Evolutionary conservation across 1,140 invertebrate species (phyloP).

Genomic region (Stegodyphus mimosarum): DNA sequence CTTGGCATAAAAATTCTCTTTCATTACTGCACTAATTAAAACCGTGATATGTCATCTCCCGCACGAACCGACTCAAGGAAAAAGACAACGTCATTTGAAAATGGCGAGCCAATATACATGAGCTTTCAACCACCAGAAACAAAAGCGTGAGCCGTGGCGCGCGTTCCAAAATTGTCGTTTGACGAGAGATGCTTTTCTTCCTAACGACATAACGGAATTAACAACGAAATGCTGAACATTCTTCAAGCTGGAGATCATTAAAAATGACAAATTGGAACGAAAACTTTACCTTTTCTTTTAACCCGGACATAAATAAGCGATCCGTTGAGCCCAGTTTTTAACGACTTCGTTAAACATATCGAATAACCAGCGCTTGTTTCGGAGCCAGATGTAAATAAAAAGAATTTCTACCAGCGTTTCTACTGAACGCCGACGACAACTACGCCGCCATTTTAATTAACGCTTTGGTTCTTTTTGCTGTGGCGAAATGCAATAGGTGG

Average conservation of each 20-base stretch:
- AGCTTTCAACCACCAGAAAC: slow-evolving; percentile 9
- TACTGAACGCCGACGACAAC: background rate
- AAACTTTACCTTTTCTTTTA: slow-evolving; percentile 51
- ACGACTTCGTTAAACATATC: slow-evolving; percentile 55
- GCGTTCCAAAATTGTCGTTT: slow-evolving; percentile 38
- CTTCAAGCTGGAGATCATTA: slow-evolving; percentile 52
- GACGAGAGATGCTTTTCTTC: slow-evolving; percentile 31
- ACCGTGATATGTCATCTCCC: slow-evolving; percentile 14
- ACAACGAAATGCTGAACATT: slow-evolving; percentile 42
- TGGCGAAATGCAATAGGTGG: slow-evolving; percentile 35
- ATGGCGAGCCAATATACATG: slow-evolving; percentile 25
- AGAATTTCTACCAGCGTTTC: slow-evolving; percentile 10
- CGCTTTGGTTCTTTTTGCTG: slow-evolving; percentile 34
- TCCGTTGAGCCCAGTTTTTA: slow-evolving; percentile 45
- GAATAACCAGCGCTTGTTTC: slow-evolving; percentile 17
- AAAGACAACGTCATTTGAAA: slow-evolving; percentile 54
- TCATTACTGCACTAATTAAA: slow-evolving; percentile 44
- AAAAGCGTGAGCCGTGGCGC: slow-evolving; percentile 12
- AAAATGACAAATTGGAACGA: slow-evolving; percentile 58
- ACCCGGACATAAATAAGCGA: slow-evolving; percentile 53
- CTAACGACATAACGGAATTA: slow-evolving; percentile 56
- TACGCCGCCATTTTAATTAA: slow-evolving; percentile 53
- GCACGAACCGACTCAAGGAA: slow-evolving; percentile 4
- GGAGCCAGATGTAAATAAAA: slow-evolving; percentile 52
- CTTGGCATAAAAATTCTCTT: slow-evolving; percentile 15